Conservation (phyloP, 2,797 vertebrate genomes). For the Ficedula albicollis region DNA sequence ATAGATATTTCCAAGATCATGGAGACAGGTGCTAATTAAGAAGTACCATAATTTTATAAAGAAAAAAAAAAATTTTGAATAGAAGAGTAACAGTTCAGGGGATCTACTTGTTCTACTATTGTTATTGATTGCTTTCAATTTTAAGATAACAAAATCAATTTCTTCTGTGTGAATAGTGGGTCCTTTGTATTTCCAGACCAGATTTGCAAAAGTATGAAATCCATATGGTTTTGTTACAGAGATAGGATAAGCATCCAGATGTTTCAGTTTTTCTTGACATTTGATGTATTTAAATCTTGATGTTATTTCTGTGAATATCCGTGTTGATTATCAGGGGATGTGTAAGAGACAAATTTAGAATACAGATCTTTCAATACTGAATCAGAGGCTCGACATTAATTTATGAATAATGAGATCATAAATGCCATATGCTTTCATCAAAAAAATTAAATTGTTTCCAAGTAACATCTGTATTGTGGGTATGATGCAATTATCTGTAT, state of each 20-base stretch:
- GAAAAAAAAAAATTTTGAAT: not conserved
- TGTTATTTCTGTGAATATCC: not conserved
- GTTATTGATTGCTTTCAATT: not conserved
- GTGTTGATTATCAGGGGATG: not conserved
- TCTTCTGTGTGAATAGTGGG: not conserved
- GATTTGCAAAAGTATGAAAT: not conserved
- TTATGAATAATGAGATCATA: not conserved
- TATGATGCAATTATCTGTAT: not conserved
- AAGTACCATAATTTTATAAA: not conserved
- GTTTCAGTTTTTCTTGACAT: not conserved
- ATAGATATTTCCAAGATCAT: not conserved
- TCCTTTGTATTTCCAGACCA: not conserved
- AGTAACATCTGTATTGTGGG: not conserved
- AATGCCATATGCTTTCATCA: not conserved
- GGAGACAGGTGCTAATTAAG: not conserved
- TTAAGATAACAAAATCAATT: not conserved
- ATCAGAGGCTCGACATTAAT: not conserved
- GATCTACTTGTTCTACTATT: not conserved
- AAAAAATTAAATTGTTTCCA: not conserved
- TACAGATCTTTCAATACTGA: not conserved
- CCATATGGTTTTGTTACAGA: not conserved
- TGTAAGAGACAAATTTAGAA: not conserved
- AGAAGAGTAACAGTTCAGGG: not conserved
- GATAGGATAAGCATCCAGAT: not conserved
- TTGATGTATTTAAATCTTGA: not conserved